phyloP scores from a whole-genome alignment of 2,797 vertebrate species.

The Coccyzus lansbergi region DNA sequence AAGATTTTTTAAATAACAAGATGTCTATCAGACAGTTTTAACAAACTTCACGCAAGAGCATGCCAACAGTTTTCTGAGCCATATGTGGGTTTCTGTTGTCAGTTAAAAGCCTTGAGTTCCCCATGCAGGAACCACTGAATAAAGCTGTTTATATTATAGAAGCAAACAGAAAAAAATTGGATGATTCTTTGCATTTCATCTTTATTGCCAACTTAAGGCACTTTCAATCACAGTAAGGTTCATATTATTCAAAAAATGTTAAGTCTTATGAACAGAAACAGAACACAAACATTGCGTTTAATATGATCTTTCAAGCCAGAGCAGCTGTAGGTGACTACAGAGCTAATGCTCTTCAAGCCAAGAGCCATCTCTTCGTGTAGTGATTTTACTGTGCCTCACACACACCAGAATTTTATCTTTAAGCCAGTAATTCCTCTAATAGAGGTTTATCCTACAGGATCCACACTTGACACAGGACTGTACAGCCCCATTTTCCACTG shows the following conservation, averaged over 20 bases:
- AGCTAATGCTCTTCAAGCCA: background rate
- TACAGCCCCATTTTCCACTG: background rate
- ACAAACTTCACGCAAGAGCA: conserved; percentile 30
- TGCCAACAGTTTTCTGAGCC: conserved; percentile 50
- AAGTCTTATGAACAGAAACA: background rate
- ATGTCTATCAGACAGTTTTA: conserved; percentile 53
- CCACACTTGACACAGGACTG: background rate
- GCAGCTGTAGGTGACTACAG: conserved; percentile 6
- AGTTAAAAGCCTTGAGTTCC: conserved; percentile 30
- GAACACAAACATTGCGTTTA: background rate
- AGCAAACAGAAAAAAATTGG: conserved; percentile 36
- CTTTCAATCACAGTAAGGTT: background rate
- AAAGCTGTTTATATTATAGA: conserved; percentile 38
- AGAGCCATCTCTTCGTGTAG: background rate
- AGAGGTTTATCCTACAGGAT: background rate
- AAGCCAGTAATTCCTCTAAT: background rate
- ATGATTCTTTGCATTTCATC: conserved; percentile 24
- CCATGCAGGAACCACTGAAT: conserved; percentile 32
- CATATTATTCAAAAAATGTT: background rate
- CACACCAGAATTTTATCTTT: background rate
- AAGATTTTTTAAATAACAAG: conserved; percentile 35
- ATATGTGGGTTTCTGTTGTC: conserved; percentile 59
- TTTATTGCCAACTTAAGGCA: background rate
- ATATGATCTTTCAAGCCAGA: background rate
- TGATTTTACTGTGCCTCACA: background rate